A percentile compares a stretch with the other conserved stretches of the same genome.
These are phyloP conservation scores for Gerris buenoi DNA, from an alignment of 1,140 invertebrate species.

Conservation along the genomic window DNA sequence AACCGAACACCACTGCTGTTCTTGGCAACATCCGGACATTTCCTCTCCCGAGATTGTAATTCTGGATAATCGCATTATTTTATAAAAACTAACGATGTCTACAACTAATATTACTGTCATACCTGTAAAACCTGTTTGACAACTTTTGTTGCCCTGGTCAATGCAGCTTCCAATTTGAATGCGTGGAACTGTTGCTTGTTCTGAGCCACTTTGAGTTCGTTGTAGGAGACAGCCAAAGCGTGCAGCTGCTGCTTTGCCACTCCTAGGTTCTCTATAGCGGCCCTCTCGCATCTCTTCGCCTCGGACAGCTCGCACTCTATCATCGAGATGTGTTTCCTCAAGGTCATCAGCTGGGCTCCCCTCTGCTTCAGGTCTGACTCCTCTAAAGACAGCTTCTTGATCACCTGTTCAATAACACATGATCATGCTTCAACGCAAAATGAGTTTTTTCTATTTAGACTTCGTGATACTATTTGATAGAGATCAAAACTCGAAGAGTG, in stretches of 20 bases:
- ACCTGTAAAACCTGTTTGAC: background rate
- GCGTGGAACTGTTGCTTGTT: background rate
- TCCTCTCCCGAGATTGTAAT: no score
- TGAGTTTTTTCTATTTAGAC: no score
- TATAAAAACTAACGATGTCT: no score
- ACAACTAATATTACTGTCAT: background rate
- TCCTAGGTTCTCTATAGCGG: background rate
- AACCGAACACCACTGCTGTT: no score
- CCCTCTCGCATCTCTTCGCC: background rate
- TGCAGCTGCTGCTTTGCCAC: background rate
- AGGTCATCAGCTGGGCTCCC: background rate
- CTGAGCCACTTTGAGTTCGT: background rate
- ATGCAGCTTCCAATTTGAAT: background rate
- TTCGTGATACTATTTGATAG: no score
- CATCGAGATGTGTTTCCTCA: background rate
- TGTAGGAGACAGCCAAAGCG: background rate
- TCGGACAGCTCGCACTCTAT: background rate
- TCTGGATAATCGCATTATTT: no score
- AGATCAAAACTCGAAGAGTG: no score
- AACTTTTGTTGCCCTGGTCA: background rate
- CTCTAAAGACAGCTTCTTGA: background rate
- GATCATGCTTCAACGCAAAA: no score
- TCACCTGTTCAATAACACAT: no score
- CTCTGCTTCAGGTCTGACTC: background rate
- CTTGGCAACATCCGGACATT: no score